Evolutionary conservation across 1,140 invertebrate species (phyloP), one percentile per base, ranked within the genome.

Genomic region (Cotesia chilonis): DNA sequence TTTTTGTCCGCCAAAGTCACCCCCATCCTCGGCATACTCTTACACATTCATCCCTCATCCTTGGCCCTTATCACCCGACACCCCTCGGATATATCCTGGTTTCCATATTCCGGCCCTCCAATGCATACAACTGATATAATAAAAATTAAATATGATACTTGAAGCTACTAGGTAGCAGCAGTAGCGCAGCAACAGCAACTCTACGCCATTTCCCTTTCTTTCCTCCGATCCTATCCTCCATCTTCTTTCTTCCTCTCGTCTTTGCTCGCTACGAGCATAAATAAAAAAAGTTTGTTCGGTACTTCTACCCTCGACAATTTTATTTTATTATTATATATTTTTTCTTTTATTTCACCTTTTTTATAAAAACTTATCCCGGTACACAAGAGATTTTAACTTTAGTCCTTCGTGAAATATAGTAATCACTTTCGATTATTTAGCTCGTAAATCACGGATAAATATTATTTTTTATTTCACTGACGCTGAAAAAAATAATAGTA

Each of bases 111-210:
- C 64, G 73, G 71, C 61, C 59, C 10, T 37, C 72, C 76, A 73
- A 81, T 80, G 78, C 78, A 80, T 78, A 80, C 76, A 80, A 61
- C 74, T 74, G 79, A 83, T 81, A 80, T 82, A 87, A 87, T 87
- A 86, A 85, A 87, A 87, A 87, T 87, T 87, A 87, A 87, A 85
- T 86, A 83, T 83, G 81, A 83, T 82, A 79, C 77, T 81, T 82
- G 79, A 69, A 64, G 74, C 74, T 69, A 71, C 75, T 64, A 65
- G 64, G 61, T 6, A 20, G 41, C 41, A 47, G 41, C 41, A 47
- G 41, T 47, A 47, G 5, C 41, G 41, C 41, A 47, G 41, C 10
- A 47, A 10, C 41, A 47, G 41, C 41, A 47, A 10, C 7, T 47
- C 41, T 47, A 6, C 10, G 6, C 41, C 41, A 47, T 47, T 10